Evolutionary conservation across 2,888 invertebrate species (phyloP).

Genomic region (Mythimna loreyi): DNA sequence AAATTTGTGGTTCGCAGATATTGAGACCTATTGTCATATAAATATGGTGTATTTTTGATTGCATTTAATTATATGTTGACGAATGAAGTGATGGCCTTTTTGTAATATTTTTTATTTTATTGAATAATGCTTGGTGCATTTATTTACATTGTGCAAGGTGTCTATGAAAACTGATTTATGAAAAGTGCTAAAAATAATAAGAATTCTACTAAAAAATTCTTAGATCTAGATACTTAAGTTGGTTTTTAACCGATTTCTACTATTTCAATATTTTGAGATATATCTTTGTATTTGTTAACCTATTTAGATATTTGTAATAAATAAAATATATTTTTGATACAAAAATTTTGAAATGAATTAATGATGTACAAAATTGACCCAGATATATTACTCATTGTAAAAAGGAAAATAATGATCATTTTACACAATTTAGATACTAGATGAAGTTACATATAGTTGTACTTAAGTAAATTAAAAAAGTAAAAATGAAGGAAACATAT

Average conservation of each 20-base stretch:
- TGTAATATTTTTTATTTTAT: constrained; percentile 30
- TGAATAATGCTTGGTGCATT: constrained; percentile 6
- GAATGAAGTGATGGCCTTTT: constrained; percentile 5
- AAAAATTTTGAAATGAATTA: no score
- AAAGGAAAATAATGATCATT: background rate
- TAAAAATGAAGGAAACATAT: background rate
- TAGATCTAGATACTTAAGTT: constrained; percentile 8
- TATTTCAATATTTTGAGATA: constrained; percentile 19
- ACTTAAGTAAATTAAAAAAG: background rate
- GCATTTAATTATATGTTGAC: background rate
- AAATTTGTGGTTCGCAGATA: background rate
- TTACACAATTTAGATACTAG: background rate
- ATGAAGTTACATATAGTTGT: background rate
- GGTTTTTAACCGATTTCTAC: constrained; percentile 26
- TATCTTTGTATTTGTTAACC: background rate
- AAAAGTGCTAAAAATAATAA: constrained; percentile 1
- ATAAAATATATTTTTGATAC: background rate
- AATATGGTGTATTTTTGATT: background rate
- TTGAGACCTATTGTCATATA: background rate
- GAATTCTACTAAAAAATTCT: background rate
- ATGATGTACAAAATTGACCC: background rate
- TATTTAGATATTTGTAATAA: constrained; percentile 15
- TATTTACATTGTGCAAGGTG: constrained; percentile 41
- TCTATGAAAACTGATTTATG: background rate
- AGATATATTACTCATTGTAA: background rate